Evolutionary conservation across 2,113 vertebrate species (phyloP).

Genomic region (Oplegnathus fasciatus): DNA sequence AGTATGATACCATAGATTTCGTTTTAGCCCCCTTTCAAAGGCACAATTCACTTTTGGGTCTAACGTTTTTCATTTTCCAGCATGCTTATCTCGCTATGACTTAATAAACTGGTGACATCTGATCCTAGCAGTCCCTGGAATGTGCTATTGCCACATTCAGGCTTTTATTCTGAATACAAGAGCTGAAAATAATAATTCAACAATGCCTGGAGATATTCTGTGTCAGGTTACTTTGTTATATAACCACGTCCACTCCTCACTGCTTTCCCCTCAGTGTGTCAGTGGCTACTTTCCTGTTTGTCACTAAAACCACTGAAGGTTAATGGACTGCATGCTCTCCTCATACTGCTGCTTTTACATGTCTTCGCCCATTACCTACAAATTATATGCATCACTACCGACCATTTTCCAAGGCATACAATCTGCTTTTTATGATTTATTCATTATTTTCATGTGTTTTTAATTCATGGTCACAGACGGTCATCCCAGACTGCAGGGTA

Average conservation of each 20-base stretch:
- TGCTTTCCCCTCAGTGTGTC: slow-evolving; percentile 1
- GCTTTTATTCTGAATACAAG: slow-evolving; percentile 16
- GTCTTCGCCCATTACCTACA: not conserved
- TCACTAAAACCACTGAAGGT: not conserved
- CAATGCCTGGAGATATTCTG: not conserved
- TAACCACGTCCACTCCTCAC: not conserved
- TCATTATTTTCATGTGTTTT: not conserved
- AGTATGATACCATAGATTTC: slow-evolving; percentile 14
- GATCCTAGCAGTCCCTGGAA: slow-evolving; percentile 11
- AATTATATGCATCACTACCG: not conserved
- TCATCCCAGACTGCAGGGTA: not conserved
- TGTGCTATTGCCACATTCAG: not conserved
- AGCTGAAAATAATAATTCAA: slow-evolving; percentile 17
- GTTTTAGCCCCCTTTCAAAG: slow-evolving; percentile 25
- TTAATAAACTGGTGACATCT: slow-evolving; percentile 45
- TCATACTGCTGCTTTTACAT: not conserved
- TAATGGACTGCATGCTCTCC: not conserved
- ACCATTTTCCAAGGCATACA: not conserved
- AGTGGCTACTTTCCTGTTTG: slow-evolving; percentile 10
- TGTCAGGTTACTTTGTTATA: slow-evolving; percentile 8
- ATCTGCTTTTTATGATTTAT: not conserved
- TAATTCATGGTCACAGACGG: not conserved
- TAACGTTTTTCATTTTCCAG: slow-evolving; percentile 31
- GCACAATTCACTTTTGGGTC: slow-evolving; percentile 22
- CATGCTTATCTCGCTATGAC: slow-evolving; percentile 25